Evolutionary conservation across 2,113 vertebrate species (phyloP), one percentile per base, ranked within the genome.

Genomic region (Spea bombifrons): DNA sequence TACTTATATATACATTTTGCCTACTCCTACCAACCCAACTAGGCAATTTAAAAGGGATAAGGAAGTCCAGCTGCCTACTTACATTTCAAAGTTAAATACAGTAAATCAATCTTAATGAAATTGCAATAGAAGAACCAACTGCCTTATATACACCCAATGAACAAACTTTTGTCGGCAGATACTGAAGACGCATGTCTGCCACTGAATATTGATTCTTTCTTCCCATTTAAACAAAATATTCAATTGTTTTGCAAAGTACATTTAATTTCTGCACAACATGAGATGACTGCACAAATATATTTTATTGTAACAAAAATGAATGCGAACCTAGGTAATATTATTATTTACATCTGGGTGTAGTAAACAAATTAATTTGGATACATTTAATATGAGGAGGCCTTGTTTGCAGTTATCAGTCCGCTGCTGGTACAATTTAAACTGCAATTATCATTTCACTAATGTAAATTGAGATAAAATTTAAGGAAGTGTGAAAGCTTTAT

Each of bases 401-500:
- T 17, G n/a, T 64, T 15, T 30, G 17, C 16, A 2, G 61, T 64
- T 64, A 64, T 30, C 17, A 64, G 3, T 64, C 8, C n/a, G 2
- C n/a, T 64, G 61, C 61, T 64, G 17, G 61, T 64, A 64, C 30
- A 64, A 64, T 64, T 64, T 8, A 64, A 64, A 13, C 61, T 13
- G 17, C 61, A 52, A 53, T 75, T 66, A 66, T 75, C 61, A 50
- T 17, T 66, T 67, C 64, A 75, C 48, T 75, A 63, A 75, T 66
- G 61, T 12, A 66, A n/a, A 64, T 66, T 66, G 63, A 64, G 63
- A 50, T 75, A 66, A 75, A 45, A 52, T 75, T 61, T 66, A 30
- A 50, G 73, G 61, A 8, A 75, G 63, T 75, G 64, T 75, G 63
- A 75, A 75, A 55, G 63, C 43, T 65, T 75, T 64, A 64, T 64